These are phyloP conservation scores for Hedychridium roseum DNA, from an alignment of 2,888 invertebrate genomes.

Conservation along the genomic window DNA sequence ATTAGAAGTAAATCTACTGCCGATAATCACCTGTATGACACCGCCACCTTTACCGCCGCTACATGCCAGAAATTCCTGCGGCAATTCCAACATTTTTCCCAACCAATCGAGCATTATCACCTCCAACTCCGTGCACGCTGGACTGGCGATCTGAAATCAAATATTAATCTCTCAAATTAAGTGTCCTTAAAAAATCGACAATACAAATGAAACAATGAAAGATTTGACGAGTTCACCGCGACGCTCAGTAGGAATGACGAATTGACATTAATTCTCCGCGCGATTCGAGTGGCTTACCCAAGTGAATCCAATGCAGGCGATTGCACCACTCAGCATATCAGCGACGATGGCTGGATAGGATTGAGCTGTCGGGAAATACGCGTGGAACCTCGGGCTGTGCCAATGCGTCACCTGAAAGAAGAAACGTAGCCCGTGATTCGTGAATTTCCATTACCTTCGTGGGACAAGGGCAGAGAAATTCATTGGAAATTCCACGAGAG, in stretches of 20 bases:
- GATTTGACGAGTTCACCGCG: slow-evolving; percentile 7
- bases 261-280: not conserved
- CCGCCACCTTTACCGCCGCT: slow-evolving; percentile 84
- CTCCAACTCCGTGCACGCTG: slow-evolving; percentile 95
- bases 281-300: slow-evolving; percentile 75
- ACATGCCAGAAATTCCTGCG: slow-evolving; percentile 82
- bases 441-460: not conserved
- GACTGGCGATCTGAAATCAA: slow-evolving; percentile 77
- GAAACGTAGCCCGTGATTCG: slow-evolving; percentile 1
- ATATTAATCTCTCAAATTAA: not conserved
- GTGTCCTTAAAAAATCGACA: slow-evolving; percentile 1
- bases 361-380: slow-evolving; percentile 93
- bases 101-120: slow-evolving; percentile 96
- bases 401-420: slow-evolving; percentile 82
- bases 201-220: slow-evolving; percentile 3
- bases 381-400: slow-evolving; percentile 96
- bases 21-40: slow-evolving; percentile 79
- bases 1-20: no score
- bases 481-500: no score
- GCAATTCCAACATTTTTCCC: slow-evolving; percentile 90
- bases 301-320: slow-evolving; percentile 95
- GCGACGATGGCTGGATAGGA: slow-evolving; percentile 94
- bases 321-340: slow-evolving; percentile 93
- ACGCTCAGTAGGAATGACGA: not conserved
- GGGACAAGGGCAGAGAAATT: no score